Percentiles rank a stretch among this genome's conserved stretches.
Evolutionary conservation across 1,140 invertebrate genomes (phyloP).

Genomic region (Temnothorax longispinosus): DNA sequence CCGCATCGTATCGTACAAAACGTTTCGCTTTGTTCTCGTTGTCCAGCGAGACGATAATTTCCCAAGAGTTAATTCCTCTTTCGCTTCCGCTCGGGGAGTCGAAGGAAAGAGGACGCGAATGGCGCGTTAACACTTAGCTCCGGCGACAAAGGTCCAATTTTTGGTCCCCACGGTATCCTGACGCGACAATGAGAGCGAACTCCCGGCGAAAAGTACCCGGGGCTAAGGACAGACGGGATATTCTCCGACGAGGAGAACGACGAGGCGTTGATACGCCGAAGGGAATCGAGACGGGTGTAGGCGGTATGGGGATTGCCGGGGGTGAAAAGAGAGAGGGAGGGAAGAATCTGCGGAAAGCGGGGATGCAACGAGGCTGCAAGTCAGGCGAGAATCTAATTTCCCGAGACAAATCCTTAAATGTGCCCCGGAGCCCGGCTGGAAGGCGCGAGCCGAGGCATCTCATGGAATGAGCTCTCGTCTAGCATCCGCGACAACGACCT

Average conservation of each 20-base stretch:
- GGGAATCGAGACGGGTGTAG: constrained; percentile 58
- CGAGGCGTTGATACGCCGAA: constrained; percentile 67
- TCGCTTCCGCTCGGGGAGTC: constrained; percentile 47
- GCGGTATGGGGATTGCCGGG: constrained; percentile 15
- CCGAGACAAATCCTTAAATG: constrained; percentile 85
- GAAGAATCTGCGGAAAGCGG: constrained; percentile 70
- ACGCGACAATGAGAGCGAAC: constrained; percentile 79
- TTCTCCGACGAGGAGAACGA: constrained; percentile 69
- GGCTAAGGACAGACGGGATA: constrained; percentile 70
- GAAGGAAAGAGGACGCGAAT: constrained; percentile 65
- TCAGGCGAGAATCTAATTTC: constrained; percentile 85
- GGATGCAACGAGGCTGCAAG: constrained; percentile 80
- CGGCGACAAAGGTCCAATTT: constrained; percentile 82
- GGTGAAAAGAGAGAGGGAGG: constrained; percentile 42
- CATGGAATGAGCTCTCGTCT: constrained; percentile 78
- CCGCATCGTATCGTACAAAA: constrained; percentile 54
- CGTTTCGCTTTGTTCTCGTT: constrained; percentile 60
- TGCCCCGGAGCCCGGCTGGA: constrained; percentile 79
- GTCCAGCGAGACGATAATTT: constrained; percentile 78
- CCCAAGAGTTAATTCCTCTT: constrained; percentile 81
- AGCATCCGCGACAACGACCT: constrained; percentile 70
- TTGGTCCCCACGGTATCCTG: constrained; percentile 74
- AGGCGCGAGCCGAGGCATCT: constrained; percentile 72
- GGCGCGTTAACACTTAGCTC: constrained; percentile 81
- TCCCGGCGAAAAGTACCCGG: constrained; percentile 79